Base-by-base conservation (phyloP, 2,888 invertebrate genomes). In the Andrena flavipes region DNA sequence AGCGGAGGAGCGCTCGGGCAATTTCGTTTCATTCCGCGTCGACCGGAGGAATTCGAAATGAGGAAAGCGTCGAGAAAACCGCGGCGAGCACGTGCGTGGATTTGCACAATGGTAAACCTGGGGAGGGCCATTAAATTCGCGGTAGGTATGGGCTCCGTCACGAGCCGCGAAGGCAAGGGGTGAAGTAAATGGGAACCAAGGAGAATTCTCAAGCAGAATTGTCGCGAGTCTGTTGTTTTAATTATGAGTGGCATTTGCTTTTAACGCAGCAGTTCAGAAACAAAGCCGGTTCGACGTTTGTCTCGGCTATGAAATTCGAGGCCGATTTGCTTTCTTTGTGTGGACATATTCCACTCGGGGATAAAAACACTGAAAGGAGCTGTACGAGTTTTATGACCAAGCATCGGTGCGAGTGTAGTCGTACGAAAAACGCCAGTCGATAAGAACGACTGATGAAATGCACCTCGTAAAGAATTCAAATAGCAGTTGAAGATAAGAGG, bases 11-110 rank as follows among this genome's bases (percentile, higher is more conserved):
- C 60, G 79, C 65, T 62, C 72, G 71, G 67, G 60, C 62, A 72
- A 80, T 80, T 80, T 80, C 67, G 54, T 63, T 72, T 56, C 23
- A 67, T 72, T 71, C 65, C 23, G 23, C 56, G 56, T 4, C 54
- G 48, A 1, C 56, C 20, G 54, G 49, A 49, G 74, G 49, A 71
- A 70, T 78, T 79, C 59, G 80, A 65, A 60, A 42, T 62, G 51
- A 75, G 65, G 77, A 77, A 75, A 77, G 63, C 70, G 59, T 49
- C 29, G 49, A 48, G 75, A 48, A 23, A 64, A 29, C 26, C 26
- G n/a, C n/a, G 7, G 29, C 6, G 10, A 3, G 20, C 62, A 10
- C 7, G 62, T 5, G 16, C 64, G 26, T 10, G 56, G n/a, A 68
- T 65, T 77, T 49, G 33, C 35, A 65, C 49, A 20, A 64, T 74